Evolutionary conservation across 2,888 invertebrate genomes (phyloP).

Genomic region (Cheilosia pagana): DNA sequence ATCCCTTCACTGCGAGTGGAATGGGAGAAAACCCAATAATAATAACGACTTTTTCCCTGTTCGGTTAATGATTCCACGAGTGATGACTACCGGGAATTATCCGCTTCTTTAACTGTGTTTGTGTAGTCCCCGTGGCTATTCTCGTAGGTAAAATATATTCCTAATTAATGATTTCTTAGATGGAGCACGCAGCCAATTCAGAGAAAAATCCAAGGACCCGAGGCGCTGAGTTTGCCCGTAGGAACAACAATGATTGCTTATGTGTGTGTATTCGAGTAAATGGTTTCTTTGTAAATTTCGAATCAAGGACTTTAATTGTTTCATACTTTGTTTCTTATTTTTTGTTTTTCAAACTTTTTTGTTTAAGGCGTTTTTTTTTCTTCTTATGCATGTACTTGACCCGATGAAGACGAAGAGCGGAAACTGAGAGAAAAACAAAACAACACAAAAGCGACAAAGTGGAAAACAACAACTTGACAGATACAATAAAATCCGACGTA

Average conservation of each 20-base stretch:
- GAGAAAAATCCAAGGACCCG: not conserved
- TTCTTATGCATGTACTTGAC: conserved; percentile 36
- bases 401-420: not conserved
- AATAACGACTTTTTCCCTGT: conserved; percentile 40
- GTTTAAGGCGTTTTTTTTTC: conserved; percentile 3
- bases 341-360: not conserved
- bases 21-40: conserved; percentile 7
- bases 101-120: conserved; percentile 12
- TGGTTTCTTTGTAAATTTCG: conserved; percentile 12
- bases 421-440: not conserved
- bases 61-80: conserved; percentile 44
- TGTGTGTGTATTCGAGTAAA: conserved; percentile 1
- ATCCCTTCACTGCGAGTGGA: not conserved
- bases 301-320: conserved; percentile 28
- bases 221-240: not conserved
- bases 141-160: conserved; percentile 5
- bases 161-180: conserved; percentile 32
- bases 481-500: conserved; percentile 43
- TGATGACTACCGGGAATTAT: conserved; percentile 31
- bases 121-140: conserved; percentile 12
- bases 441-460: not conserved
- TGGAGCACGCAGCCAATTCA: not conserved
- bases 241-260: conserved; percentile 12
- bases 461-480: conserved; percentile 41
- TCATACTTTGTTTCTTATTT: not conserved